These are phyloP conservation scores for Dasypolia templi DNA, from an alignment of 2,888 invertebrate genomes.

Conservation along the genomic window DNA sequence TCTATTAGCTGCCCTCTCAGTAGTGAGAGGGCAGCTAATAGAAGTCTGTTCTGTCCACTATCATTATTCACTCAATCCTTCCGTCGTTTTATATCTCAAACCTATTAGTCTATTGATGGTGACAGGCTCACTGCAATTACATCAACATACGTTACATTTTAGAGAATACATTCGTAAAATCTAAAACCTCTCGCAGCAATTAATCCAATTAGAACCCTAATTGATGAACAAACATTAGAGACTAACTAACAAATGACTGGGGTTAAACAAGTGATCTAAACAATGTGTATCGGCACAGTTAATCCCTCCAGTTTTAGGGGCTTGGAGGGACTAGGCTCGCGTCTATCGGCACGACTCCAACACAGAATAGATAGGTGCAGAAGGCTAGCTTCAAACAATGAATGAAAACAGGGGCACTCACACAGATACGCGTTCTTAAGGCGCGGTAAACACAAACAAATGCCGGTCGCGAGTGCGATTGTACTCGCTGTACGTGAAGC, in stretches of 20 bases:
- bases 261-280: conserved; percentile 60
- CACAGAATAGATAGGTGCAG: conserved; percentile 12
- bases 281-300: conserved; percentile 58
- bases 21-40: too few relatives aligned
- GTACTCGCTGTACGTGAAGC: background rate
- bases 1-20: background rate
- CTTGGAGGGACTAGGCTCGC: conserved; percentile 28
- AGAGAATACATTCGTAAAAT: background rate
- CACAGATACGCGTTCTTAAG: too few relatives aligned
- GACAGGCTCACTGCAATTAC: background rate
- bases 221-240: conserved; percentile 38
- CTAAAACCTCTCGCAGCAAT: conserved; percentile 17
- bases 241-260: conserved; percentile 49
- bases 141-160: background rate
- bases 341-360: conserved; percentile 21
- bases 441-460: background rate
- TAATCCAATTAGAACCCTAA: conserved; percentile 26
- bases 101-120: background rate
- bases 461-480: background rate
- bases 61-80: background rate
- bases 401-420: background rate
- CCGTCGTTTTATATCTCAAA: background rate
- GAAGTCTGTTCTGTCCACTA: background rate
- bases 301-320: conserved; percentile 45
- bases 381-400: background rate